Base-by-base conservation (phyloP, 1,140 invertebrate species). In the Hesperophylax magnus region DNA sequence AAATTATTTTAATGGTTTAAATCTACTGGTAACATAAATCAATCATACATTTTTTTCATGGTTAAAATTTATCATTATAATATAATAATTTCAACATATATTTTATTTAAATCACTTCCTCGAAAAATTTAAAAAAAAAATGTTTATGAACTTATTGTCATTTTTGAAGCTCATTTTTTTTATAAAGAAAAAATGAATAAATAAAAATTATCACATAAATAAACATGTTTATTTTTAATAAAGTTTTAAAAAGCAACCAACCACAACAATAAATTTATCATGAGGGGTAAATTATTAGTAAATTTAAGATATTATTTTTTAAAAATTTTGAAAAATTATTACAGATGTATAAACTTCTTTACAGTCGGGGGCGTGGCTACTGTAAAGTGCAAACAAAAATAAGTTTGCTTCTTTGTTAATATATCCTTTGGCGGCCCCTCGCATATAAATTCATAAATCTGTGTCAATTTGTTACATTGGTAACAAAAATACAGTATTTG, bases 111-210 rank as follows among this genome's bases (percentile, higher is more conserved):
- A 65, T 27, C 20, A 65, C 61, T 60, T 60, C n/a, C 8, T 60
- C 56, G 17, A 60, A 9, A 60, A 2, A 60, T 20, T 60, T 20
- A 60, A 20, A 60, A 60, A 58, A 4, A 60, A 20, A 18, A 22
- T 60, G 56, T 60, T 60, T 18, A 60, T 22, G 60, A 14, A 20
- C 34, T 69, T 69, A 69, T 69, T 69, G 65, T 69, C 65, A 69
- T 69, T 18, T 69, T 39, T 34, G 27, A 69, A 69, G 65, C 31
- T 69, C 65, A 52, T 39, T 69, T 69, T 52, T 52, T 47, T 11
- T 69, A n/a, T 69, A n/a, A 17, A 63, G n/a, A 67, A 67, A 69
- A 24, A 65, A 65, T 65, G 56, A 60, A n/a, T 60, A 60, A 65
- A 27, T 65, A 65, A 65, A 65, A 65, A 31, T 27, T 65, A 27